Percentiles rank a stretch among this genome's conserved stretches.
Evolutionary conservation across 1,140 invertebrate genomes (phyloP).

Genomic region (Drosophila neocordata): DNA sequence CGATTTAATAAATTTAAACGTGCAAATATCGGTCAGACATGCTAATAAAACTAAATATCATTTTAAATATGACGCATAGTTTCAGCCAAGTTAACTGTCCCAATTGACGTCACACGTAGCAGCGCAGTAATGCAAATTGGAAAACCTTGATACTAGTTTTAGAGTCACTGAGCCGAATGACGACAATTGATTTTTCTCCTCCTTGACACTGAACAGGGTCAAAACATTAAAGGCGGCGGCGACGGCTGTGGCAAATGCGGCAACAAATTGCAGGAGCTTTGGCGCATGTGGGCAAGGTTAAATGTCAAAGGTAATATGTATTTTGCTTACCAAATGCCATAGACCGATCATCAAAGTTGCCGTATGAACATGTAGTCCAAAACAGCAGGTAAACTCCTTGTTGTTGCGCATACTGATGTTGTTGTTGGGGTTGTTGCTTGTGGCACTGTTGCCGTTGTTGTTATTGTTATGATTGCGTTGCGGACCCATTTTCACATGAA

Average conservation of each 20-base stretch:
- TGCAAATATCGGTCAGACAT: slow-evolving; percentile 3
- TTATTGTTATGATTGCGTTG: slow-evolving; percentile 81
- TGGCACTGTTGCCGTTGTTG: slow-evolving; percentile 53
- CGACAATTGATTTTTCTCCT: slow-evolving; percentile 71
- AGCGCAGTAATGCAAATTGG: slow-evolving; percentile 1
- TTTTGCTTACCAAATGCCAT: slow-evolving; percentile 89
- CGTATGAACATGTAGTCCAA: slow-evolving; percentile 92
- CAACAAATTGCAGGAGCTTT: neutral
- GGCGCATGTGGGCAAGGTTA: slow-evolving; percentile 9
- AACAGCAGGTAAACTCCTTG: slow-evolving; percentile 89
- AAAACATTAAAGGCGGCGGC: slow-evolving; percentile 28
- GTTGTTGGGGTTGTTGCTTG: slow-evolving; percentile 22
- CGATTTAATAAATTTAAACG: neutral
- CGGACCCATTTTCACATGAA: slow-evolving; percentile 86
- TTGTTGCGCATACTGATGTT: slow-evolving; percentile 78
- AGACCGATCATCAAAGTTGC: slow-evolving; percentile 91
- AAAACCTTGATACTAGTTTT: slow-evolving; percentile 46
- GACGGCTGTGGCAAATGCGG: neutral
- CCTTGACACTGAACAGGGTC: slow-evolving; percentile 75
- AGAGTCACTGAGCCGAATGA: slow-evolving; percentile 32
- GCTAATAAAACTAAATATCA: neutral
- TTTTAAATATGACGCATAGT: slow-evolving; percentile 7
- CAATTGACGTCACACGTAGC: slow-evolving; percentile 14
- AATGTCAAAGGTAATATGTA: slow-evolving; percentile 28
- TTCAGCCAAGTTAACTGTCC: neutral